phyloP scores from a whole-genome alignment of 53 echinoderm and acorn worm genomes.

The Arbacia lixula region DNA sequence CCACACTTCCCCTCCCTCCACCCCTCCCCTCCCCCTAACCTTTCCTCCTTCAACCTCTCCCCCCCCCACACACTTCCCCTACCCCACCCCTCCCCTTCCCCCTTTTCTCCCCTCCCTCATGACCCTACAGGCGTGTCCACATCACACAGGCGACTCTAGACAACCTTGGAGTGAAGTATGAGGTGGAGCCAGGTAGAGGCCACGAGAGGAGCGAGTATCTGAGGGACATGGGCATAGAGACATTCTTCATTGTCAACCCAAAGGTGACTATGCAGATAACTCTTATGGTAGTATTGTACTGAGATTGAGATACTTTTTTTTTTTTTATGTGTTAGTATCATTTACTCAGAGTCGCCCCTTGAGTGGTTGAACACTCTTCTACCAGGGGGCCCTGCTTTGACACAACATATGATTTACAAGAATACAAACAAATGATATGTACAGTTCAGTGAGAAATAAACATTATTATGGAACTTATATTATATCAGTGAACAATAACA shows the following conservation, averaged over 20 bases:
- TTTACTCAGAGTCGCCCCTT: no score
- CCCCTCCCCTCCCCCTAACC: neutral
- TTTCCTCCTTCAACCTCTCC: neutral
- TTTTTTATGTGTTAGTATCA: no score
- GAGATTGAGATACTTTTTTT: neutral
- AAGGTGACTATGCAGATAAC: constrained; percentile 54
- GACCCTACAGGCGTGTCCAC: constrained; percentile 82
- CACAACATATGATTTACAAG: no score
- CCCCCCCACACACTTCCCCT: neutral
- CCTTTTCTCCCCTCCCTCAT: neutral
- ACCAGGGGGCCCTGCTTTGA: no score
- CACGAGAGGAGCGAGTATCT: constrained; percentile 78
- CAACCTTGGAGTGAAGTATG: constrained; percentile 84
- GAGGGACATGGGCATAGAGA: constrained; percentile 76
- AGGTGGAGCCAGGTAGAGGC: constrained; percentile 88
- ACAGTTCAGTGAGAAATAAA: no score
- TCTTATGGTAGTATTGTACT: no score
- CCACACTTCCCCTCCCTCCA: neutral
- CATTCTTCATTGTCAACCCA: constrained; percentile 89
- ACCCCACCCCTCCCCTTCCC: neutral
- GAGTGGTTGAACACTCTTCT: no score
- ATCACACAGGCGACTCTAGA: constrained; percentile 88
- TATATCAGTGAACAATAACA: no score
- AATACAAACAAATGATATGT: no score
- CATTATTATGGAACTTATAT: no score